phyloP scores from a whole-genome alignment of 1,140 invertebrate genomes.

The Sitodiplosis mosellana region DNA sequence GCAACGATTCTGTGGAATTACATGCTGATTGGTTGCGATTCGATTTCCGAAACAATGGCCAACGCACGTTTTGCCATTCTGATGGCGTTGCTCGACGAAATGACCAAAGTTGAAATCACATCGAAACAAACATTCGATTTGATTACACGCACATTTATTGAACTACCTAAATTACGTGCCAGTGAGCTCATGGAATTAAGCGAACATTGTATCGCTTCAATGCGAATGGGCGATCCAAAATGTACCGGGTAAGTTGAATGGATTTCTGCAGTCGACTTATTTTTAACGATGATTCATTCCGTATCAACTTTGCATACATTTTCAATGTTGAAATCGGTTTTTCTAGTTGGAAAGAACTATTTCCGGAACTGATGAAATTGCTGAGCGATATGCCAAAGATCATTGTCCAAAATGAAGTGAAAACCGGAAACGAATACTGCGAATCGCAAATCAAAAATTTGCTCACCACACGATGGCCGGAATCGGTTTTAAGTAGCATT shows the following conservation, averaged over 20 bases:
- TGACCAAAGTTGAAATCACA: slow-evolving; percentile 14
- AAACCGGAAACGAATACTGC: slow-evolving; percentile 25
- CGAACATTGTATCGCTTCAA: slow-evolving; percentile 23
- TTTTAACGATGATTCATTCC: slow-evolving; percentile 4
- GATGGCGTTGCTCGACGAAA: slow-evolving; percentile 9
- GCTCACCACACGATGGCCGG: slow-evolving; percentile 23
- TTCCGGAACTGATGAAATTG: slow-evolving; percentile 23
- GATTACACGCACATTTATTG: slow-evolving; percentile 24
- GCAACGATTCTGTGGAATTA: too few species aligned
- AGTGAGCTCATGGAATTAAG: slow-evolving; percentile 24
- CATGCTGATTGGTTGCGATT: too few species aligned
- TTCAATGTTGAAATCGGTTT: too few species aligned
- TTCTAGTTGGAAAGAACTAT: slow-evolving; percentile 29
- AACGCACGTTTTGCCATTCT: neutral
- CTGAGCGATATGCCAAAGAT: slow-evolving; percentile 17
- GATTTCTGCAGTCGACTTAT: slow-evolving; percentile 2
- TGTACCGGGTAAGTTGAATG: slow-evolving; percentile 12
- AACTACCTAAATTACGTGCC: slow-evolving; percentile 20
- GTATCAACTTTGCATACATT: too few species aligned
- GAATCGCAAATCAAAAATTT: slow-evolving; percentile 19
- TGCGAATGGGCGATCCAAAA: slow-evolving; percentile 23
- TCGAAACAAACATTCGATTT: slow-evolving; percentile 20
- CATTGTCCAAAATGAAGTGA: slow-evolving; percentile 18
- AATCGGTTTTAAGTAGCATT: slow-evolving; percentile 21
- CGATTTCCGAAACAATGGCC: too few species aligned